Evolutionary conservation across 2,888 invertebrate genomes (phyloP).

Genomic region (Argynnis bischoffii): DNA sequence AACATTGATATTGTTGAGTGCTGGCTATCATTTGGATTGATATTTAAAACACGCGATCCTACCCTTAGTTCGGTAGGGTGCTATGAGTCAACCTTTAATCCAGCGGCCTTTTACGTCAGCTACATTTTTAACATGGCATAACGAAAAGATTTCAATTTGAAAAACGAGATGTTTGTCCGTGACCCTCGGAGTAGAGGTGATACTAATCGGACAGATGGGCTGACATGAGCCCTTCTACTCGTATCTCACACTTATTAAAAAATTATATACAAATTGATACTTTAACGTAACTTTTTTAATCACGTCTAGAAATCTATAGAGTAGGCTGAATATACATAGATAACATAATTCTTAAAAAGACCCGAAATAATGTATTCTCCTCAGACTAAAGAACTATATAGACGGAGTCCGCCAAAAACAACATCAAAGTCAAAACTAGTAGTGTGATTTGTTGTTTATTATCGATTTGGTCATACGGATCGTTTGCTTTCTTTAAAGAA

Average conservation of each 20-base stretch:
- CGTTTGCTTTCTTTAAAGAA: too few species aligned
- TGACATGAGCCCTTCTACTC: constrained; percentile 56
- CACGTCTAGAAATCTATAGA: neutral
- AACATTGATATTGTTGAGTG: constrained; percentile 70
- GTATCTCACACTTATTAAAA: constrained; percentile 43
- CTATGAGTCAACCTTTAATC: constrained; percentile 73
- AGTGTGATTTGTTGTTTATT: too few species aligned
- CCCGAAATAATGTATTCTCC: too few species aligned
- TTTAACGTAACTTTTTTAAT: neutral
- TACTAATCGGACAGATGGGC: constrained; percentile 79
- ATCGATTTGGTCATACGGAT: too few species aligned
- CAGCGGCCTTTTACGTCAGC: constrained; percentile 66
- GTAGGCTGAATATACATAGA: neutral
- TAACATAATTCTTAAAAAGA: too few species aligned
- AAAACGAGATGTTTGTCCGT: constrained; percentile 66
- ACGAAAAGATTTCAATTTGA: constrained; percentile 78
- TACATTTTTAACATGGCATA: constrained; percentile 72
- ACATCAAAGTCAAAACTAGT: too few species aligned
- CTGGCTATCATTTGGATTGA: constrained; percentile 69
- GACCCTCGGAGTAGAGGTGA: constrained; percentile 75
- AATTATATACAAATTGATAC: constrained; percentile 34
- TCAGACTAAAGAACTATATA: too few species aligned
- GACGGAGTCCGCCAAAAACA: too few species aligned
- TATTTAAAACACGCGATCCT: constrained; percentile 63
- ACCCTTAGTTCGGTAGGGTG: constrained; percentile 35